Base-by-base conservation (phyloP, 2,888 invertebrate species). In the Andrena haemorrhoa region DNA sequence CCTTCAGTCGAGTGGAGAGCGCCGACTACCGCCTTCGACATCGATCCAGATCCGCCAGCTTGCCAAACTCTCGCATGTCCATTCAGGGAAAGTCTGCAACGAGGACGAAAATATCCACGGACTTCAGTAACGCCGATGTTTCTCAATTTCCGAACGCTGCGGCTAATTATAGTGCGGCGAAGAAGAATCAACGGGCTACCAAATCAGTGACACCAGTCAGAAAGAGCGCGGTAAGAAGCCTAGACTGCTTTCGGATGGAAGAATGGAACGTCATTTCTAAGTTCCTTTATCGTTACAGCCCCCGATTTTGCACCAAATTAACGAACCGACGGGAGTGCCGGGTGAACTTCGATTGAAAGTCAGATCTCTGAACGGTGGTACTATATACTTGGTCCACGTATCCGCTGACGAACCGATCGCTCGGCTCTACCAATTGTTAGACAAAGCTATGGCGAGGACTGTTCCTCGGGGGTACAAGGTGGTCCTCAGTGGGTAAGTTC, bases 351-450 rank as follows among this genome's bases (percentile, higher is more conserved):
- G 91, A 56, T 33, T 92, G 7, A 92, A 92, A 86, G 86, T 92
- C 20, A 88, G 92, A 74, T 91, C 93, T 5, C 79, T 92, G 71
- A 91, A 91, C 64, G 93, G 93, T 23, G 89, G 90, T 49, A 91
- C 89, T 16, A 84, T 93, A 47, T 93, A 90, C 63, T 82, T 93
- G n/a, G 90, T 92, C 3, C 89, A 93, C 35, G 84, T 91, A 10
- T 92, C 90, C 5, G 89, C 90, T 0, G 88, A 92, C 20, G 92
- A 93, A 70, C 86, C 90, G 2, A 90, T 93, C 6, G 86, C 86
- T 2, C 89, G 76, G 58, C 88, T 93, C 49, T 93, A 93, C 61
- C 90, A 91, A n/a, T 81, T 93, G 72, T 81, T 93, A 83, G 91
- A 93, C 77, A 90, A 76, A 80, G 87, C 85, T 1, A 83, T 92